Conservation (phyloP, 1,140 invertebrate species). For the Halesus radiatus region DNA sequence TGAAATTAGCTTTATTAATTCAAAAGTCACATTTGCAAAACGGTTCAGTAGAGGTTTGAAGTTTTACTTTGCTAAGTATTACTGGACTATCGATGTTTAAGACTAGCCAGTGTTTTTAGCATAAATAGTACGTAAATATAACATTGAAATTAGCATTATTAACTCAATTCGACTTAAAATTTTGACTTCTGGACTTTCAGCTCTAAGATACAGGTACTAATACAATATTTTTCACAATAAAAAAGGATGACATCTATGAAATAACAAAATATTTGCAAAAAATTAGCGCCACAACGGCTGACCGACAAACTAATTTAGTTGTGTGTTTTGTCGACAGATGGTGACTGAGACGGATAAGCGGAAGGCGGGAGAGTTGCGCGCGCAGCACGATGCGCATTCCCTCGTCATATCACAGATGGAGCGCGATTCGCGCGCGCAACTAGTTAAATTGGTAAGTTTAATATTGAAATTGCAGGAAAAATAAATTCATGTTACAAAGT, state of each 20-base stretch:
- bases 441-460: slow-evolving; percentile 51
- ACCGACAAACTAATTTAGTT: slow-evolving; percentile 7
- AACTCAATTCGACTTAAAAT: too few species aligned
- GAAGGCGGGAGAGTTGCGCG: slow-evolving; percentile 48
- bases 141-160: too few species aligned
- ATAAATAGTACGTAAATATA: too few species aligned
- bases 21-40: too few species aligned
- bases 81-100: too few species aligned
- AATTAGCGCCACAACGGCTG: background rate
- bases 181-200: too few species aligned
- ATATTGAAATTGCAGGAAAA: background rate
- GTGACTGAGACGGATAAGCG: slow-evolving; percentile 53
- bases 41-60: too few species aligned
- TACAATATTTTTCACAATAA: background rate
- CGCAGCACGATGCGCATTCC: slow-evolving; percentile 53
- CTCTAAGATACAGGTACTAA: too few species aligned
- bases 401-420: slow-evolving; percentile 48
- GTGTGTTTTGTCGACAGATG: slow-evolving; percentile 37
- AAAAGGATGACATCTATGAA: background rate
- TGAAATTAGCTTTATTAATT: too few species aligned
- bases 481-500: too few species aligned
- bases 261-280: background rate
- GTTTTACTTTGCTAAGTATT: too few species aligned
- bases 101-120: too few species aligned
- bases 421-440: slow-evolving; percentile 47